These are phyloP conservation scores for Hoplostethus mediterraneus DNA, from an alignment of 2,797 vertebrate species.

Conservation along the genomic window DNA sequence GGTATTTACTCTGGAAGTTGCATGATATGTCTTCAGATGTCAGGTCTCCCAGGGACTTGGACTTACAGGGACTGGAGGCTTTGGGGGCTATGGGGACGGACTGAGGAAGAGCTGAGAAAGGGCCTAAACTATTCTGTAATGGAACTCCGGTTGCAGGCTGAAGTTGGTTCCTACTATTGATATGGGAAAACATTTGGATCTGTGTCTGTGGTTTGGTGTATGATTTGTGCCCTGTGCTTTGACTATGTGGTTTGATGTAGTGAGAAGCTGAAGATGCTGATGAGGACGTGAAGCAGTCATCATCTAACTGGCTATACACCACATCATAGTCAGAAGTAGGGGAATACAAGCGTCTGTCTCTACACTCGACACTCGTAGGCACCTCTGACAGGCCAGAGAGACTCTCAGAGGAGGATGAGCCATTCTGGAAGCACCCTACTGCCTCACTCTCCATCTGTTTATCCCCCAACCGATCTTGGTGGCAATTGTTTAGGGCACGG, in stretches of 20 bases:
- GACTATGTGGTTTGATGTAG: constrained; percentile 54
- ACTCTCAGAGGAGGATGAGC: constrained; percentile 65
- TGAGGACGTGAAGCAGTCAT: constrained; percentile 48
- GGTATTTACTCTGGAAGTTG: constrained; percentile 98
- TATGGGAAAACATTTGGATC: constrained; percentile 37
- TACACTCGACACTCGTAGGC: constrained; percentile 38
- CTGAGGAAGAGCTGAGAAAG: constrained; percentile 50
- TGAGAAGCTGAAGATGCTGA: constrained; percentile 39
- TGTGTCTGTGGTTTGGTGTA: constrained; percentile 36
- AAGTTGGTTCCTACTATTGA: constrained; percentile 30
- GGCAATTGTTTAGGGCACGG: constrained; percentile 37
- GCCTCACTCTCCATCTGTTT: constrained; percentile 49
- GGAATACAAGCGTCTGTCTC: constrained; percentile 56
- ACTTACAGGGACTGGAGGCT: constrained; percentile 89
- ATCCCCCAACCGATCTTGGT: constrained; percentile 49
- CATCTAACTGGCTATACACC: constrained; percentile 61
- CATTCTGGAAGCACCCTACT: constrained; percentile 61
- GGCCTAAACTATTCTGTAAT: constrained; percentile 35
- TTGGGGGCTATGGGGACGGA: constrained; percentile 45
- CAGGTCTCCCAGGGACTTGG: constrained; percentile 96
- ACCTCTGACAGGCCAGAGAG: constrained; percentile 40
- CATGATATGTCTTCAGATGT: constrained; percentile 98
- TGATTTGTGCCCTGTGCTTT: constrained; percentile 51
- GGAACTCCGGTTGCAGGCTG: constrained; percentile 45
- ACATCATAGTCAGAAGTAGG: constrained; percentile 64